A percentile compares a stretch with the other conserved stretches of the same genome.
phyloP scores from a whole-genome alignment of 2,888 invertebrate genomes.

The Oasisia sp. region DNA sequence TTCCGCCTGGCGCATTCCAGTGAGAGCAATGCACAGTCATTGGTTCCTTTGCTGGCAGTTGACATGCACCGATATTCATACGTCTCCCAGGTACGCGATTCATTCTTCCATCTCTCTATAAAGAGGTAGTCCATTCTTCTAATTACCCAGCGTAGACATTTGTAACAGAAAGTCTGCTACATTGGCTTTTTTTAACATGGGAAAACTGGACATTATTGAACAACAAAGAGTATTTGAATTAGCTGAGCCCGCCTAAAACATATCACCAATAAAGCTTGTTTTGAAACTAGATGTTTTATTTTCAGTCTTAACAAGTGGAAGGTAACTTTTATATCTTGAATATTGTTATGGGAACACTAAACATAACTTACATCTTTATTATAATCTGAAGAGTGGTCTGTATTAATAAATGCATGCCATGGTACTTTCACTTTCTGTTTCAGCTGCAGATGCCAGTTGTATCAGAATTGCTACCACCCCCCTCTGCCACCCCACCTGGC shows the following conservation, averaged over 20 bases:
- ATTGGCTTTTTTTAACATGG: too few species aligned
- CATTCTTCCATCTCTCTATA: background rate
- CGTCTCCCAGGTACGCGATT: conserved; percentile 51
- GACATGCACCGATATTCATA: conserved; percentile 52
- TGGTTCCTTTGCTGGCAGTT: conserved; percentile 52
- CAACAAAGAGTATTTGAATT: too few species aligned
- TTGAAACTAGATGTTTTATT: background rate
- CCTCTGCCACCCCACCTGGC: background rate
- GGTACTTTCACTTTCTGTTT: background rate
- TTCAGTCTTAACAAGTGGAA: too few species aligned
- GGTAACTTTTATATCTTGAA: too few species aligned
- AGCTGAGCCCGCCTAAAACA: background rate
- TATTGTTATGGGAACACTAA: too few species aligned
- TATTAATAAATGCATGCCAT: background rate
- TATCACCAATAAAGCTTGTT: background rate
- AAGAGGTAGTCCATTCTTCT: too few species aligned
- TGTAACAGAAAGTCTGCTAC: too few species aligned
- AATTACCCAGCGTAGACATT: too few species aligned
- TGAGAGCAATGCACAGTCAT: conserved; percentile 56
- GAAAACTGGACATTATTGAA: too few species aligned
- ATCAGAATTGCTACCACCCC: background rate
- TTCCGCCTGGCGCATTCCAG: conserved; percentile 59
- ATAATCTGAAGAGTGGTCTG: background rate
- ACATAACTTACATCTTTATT: too few species aligned
- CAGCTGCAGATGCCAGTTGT: background rate